A percentile compares a stretch with the other conserved stretches of the same genome.
phyloP scores from a whole-genome alignment of 2,797 vertebrate genomes.

The Strix occidentalis region DNA sequence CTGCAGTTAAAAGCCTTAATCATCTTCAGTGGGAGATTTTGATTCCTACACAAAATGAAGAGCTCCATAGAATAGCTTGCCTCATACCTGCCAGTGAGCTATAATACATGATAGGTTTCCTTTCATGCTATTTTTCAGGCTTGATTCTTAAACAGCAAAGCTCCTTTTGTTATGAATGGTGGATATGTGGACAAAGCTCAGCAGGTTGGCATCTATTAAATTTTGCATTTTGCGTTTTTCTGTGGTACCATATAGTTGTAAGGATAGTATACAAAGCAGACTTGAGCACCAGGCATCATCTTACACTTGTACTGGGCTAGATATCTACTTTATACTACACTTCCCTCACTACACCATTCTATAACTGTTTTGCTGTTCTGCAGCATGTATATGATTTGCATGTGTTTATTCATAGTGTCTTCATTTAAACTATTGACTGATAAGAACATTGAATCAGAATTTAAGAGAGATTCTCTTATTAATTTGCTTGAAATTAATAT shows the following conservation, averaged over 20 bases:
- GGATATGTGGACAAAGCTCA: not conserved
- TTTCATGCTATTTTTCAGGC: not conserved
- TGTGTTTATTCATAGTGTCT: not conserved
- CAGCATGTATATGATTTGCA: not conserved
- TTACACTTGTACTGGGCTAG: not conserved
- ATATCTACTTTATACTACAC: not conserved
- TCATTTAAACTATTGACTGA: not conserved
- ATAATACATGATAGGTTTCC: not conserved
- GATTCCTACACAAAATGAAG: not conserved
- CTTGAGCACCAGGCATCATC: not conserved
- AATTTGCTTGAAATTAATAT: conserved; percentile 34
- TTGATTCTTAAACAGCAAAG: not conserved
- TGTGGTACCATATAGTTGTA: not conserved
- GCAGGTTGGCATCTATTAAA: not conserved
- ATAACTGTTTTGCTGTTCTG: not conserved
- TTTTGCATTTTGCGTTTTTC: not conserved
- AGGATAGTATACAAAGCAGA: not conserved
- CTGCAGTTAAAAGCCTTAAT: not conserved
- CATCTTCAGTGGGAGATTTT: not conserved
- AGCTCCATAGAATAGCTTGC: not conserved
- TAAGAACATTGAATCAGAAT: not conserved
- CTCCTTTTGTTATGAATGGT: not conserved
- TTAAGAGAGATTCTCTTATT: not conserved
- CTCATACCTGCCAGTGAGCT: not conserved
- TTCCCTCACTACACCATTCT: not conserved